phyloP scores from a whole-genome alignment of 35 echinoderm and acorn worm species.

The Acanthaster planci region DNA sequence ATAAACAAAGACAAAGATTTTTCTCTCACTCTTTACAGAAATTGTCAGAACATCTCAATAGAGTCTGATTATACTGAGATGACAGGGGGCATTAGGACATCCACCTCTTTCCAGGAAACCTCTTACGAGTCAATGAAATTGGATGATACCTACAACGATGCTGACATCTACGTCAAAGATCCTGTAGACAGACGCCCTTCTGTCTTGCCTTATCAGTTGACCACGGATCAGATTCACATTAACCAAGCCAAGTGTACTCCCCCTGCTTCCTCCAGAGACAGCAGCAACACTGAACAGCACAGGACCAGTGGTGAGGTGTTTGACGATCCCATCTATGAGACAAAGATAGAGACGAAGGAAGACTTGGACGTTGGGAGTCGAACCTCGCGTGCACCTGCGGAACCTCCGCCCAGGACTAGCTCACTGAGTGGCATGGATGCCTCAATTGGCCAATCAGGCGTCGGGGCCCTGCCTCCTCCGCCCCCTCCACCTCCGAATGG shows the following conservation, averaged over 20 bases:
- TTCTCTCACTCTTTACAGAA: neutral
- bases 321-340: neutral
- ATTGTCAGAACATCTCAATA: neutral
- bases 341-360: neutral
- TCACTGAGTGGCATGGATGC: neutral
- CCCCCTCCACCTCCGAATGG: constrained; percentile 33
- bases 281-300: neutral
- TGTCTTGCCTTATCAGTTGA: constrained; percentile 14
- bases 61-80: neutral
- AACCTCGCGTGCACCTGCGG: neutral
- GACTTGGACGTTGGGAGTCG: neutral
- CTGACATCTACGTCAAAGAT: neutral
- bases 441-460: neutral
- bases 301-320: neutral
- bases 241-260: neutral
- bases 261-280: too few species aligned
- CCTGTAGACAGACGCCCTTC: neutral
- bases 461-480: neutral
- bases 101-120: neutral
- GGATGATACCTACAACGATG: neutral
- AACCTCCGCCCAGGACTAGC: neutral
- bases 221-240: neutral
- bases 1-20: too few species aligned
- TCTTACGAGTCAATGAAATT: constrained; percentile 1
- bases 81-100: neutral